These are phyloP conservation scores for Xylocopa sonorina DNA, from an alignment of 1,140 invertebrate species.

Conservation along the genomic window DNA sequence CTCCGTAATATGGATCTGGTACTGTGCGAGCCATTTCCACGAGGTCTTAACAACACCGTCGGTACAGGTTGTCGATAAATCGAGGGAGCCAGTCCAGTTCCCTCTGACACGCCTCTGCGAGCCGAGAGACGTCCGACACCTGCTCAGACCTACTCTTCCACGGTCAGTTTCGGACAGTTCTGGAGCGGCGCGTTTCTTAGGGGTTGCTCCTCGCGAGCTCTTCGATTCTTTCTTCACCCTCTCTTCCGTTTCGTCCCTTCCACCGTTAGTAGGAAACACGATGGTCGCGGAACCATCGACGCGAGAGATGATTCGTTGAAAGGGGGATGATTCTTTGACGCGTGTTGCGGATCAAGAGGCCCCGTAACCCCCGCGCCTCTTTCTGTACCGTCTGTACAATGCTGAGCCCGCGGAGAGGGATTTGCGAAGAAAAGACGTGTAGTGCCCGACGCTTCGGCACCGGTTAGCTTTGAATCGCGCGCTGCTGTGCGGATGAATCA, in stretches of 20 bases:
- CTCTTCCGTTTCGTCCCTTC: neutral
- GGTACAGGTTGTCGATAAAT: constrained; percentile 81
- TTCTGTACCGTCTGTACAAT: neutral
- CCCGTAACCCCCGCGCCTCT: neutral
- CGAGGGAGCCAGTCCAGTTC: constrained; percentile 72
- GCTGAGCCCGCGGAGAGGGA: neutral
- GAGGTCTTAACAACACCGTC: constrained; percentile 68
- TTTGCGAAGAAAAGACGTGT: constrained; percentile 12
- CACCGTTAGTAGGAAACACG: neutral
- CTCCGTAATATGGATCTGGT: constrained; percentile 76
- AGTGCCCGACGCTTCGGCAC: constrained; percentile 1
- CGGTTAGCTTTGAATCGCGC: constrained; percentile 16
- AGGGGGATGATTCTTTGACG: constrained; percentile 48
- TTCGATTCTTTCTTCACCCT: neutral
- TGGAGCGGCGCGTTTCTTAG: neutral
- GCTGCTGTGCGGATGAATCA: neutral
- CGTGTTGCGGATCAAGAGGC: constrained; percentile 4
- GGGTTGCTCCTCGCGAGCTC: too few relatives aligned
- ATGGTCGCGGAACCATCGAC: constrained; percentile 21
- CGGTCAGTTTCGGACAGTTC: constrained; percentile 47
- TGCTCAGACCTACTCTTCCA: constrained; percentile 39
- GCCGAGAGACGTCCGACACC: constrained; percentile 61
- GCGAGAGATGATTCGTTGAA: constrained; percentile 45
- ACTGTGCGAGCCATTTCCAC: constrained; percentile 68
- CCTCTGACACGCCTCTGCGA: constrained; percentile 71